Base-by-base conservation (phyloP, 2,888 invertebrate species). In the Tetrapedia diversipes region DNA sequence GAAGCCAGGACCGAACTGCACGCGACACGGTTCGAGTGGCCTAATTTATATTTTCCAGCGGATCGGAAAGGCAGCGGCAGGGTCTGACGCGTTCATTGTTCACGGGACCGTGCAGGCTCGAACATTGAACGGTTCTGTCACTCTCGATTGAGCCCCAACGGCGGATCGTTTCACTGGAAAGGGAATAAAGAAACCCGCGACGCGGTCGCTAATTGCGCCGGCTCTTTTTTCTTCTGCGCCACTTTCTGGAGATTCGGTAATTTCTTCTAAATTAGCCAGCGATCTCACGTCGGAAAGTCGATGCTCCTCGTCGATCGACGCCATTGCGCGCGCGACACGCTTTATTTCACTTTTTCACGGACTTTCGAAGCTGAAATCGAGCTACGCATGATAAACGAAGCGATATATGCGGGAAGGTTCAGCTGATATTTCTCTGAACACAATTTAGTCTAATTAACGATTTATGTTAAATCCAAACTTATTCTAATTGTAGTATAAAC, bases 81-180 rank as follows among this genome's bases (percentile, higher is more conserved):
- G 91, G 94, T 94, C 88, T 94, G 95, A 14, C 24, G 41, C 43
- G 61, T 54, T 4, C 53, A 59, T 61, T 82, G 81, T 57, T 80
- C 78, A 78, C 69, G 61, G 71, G 81, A 72, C 73, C 82, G 81
- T 80, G 84, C 75, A 51, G 39, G 54, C 45, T 54, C 63, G 57
- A 70, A 32, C 80, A 80, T 49, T 74, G 39, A 75, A 66, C 80
- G 83, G 69, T 85, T 82, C 80, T 77, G 79, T 79, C 67, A 83
- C 77, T 81, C 77, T 82, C 77, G 86, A 86, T 79, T 79, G 80
- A 81, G 69, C 64, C 54, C 53, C 66, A 73, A 16, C 8, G 61
- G 43, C 39, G 51, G 60, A 39, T 79, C 70, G 65, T 81, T 83
- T 84, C 78, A 74, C 70, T 56, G 79, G 59, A 47, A 72, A 59